Evolutionary conservation across 2,797 vertebrate species (phyloP).

Genomic region (Tapera naevia): DNA sequence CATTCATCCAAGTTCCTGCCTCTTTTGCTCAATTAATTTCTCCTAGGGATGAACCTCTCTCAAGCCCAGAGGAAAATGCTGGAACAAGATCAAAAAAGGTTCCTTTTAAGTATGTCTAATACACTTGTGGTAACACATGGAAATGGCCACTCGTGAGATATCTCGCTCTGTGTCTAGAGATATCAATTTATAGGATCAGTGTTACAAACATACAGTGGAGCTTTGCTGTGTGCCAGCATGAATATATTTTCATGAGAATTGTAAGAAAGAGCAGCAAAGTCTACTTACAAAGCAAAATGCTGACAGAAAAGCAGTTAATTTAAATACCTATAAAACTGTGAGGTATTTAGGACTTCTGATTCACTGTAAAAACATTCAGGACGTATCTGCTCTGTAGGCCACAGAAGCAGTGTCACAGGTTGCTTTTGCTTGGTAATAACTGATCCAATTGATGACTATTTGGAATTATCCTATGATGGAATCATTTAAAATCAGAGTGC

Average conservation of each 20-base stretch:
- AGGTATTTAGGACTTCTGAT: not conserved
- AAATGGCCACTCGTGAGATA: not conserved
- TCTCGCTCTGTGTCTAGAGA: not conserved
- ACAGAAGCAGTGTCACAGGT: not conserved
- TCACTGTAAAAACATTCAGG: not conserved
- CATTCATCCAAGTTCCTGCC: too few relatives aligned
- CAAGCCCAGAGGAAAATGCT: not conserved
- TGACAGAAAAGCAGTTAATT: not conserved
- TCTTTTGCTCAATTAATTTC: too few relatives aligned
- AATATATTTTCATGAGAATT: not conserved
- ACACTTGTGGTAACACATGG: not conserved
- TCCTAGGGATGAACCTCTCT: too few relatives aligned
- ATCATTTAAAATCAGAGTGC: not conserved
- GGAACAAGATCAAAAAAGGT: not conserved
- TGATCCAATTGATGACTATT: not conserved
- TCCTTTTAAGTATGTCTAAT: not conserved
- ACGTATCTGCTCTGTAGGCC: not conserved
- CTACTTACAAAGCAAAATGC: not conserved
- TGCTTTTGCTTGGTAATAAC: conserved; percentile 13
- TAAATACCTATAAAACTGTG: not conserved
- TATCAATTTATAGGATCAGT: not conserved
- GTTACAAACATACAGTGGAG: not conserved
- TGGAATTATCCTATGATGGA: not conserved
- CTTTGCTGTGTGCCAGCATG: not conserved
- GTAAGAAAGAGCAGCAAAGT: conserved; percentile 46